Percentiles rank a stretch among this genome's conserved stretches.
Conservation (phyloP, 2,797 vertebrate species). For the Acestrorhynchus altus region DNA sequence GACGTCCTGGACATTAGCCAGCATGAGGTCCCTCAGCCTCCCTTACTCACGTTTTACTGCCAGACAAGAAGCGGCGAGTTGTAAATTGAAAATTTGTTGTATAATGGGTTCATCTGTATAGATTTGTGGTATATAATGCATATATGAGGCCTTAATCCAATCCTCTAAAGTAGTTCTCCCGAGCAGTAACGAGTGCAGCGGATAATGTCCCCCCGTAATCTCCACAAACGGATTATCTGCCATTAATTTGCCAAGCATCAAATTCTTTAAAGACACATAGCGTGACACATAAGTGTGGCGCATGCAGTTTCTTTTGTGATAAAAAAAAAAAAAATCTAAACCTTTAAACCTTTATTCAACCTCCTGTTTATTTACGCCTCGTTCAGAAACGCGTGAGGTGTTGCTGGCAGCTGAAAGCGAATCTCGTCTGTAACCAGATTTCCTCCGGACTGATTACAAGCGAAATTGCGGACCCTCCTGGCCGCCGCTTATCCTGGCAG, state of each 20-base stretch:
- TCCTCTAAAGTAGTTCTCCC: slow-evolving; percentile 79
- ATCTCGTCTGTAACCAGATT: slow-evolving; percentile 53
- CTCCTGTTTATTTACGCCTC: neutral
- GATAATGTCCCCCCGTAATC: slow-evolving; percentile 77
- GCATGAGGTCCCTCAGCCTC: neutral
- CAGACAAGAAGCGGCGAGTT: slow-evolving; percentile 9
- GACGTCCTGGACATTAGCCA: neutral
- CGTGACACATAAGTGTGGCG: neutral
- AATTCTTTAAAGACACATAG: slow-evolving; percentile 64
- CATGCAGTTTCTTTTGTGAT: neutral
- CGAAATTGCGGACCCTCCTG: slow-evolving; percentile 20
- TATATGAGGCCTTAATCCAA: slow-evolving; percentile 67
- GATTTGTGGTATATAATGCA: slow-evolving; percentile 40
- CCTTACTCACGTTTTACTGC: neutral
- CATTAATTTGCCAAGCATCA: slow-evolving; percentile 56
- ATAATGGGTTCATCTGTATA: slow-evolving; percentile 33
- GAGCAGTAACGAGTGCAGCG: slow-evolving; percentile 73
- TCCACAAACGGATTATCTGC: slow-evolving; percentile 66
- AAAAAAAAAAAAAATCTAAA: too few species aligned
- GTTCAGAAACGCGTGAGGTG: neutral
- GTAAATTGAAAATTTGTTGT: slow-evolving; percentile 44
- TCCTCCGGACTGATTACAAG: slow-evolving; percentile 15
- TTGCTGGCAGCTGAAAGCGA: neutral
- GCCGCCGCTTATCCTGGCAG: slow-evolving; percentile 60
- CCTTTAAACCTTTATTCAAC: neutral